A percentile compares a stretch with the other conserved stretches of the same genome.
Conservation (phyloP, 1,140 invertebrate species). For the Hyphantria cunea region DNA sequence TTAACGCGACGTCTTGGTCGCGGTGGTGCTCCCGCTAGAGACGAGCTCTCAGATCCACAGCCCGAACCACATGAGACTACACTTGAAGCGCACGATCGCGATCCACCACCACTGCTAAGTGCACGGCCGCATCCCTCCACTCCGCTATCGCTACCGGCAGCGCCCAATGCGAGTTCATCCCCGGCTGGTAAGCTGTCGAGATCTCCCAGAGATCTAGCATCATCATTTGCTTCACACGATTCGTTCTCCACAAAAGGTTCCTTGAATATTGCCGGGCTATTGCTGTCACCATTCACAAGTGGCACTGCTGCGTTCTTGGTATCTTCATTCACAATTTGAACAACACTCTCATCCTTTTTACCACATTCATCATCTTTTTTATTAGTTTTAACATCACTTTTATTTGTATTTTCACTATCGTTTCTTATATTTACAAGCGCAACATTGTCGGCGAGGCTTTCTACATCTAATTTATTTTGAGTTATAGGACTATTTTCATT, state of each 20-base stretch:
- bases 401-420: slow-evolving; percentile 51
- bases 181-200: slow-evolving; percentile 69
- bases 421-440: slow-evolving; percentile 46
- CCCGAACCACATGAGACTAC: slow-evolving; percentile 89
- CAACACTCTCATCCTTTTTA: slow-evolving; percentile 38
- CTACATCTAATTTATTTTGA: slow-evolving; percentile 40
- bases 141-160: slow-evolving; percentile 90
- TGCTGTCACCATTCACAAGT: not conserved
- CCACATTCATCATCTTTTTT: slow-evolving; percentile 37
- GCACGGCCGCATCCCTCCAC: slow-evolving; percentile 87
- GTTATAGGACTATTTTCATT: slow-evolving; percentile 37
- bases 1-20: slow-evolving; percentile 69
- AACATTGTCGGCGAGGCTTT: slow-evolving; percentile 41
- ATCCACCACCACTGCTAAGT: slow-evolving; percentile 84
- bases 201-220: slow-evolving; percentile 65
- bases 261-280: slow-evolving; percentile 36
- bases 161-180: slow-evolving; percentile 64
- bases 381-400: slow-evolving; percentile 39
- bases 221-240: slow-evolving; percentile 64
- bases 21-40: slow-evolving; percentile 76
- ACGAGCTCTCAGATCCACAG: slow-evolving; percentile 89
- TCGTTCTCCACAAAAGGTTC: slow-evolving; percentile 56
- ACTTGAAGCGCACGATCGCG: slow-evolving; percentile 87
- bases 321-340: slow-evolving; percentile 30
- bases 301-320: slow-evolving; percentile 7